Conservation (phyloP, 2,113 vertebrate genomes). For the Nannospalax galili region DNA sequence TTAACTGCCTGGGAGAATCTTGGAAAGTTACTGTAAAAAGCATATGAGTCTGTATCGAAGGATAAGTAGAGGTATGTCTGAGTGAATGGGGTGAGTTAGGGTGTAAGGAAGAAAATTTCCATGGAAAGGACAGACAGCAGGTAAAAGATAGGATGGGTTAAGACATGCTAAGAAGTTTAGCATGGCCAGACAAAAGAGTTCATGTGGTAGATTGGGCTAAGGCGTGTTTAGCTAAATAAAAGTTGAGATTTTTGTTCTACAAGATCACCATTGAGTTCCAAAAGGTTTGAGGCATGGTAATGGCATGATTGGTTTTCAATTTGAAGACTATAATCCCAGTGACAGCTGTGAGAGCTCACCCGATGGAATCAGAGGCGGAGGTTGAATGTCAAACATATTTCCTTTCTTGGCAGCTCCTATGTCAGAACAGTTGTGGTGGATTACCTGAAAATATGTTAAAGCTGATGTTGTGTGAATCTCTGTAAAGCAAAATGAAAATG, state of each 20-base stretch:
- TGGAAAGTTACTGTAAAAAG: background rate
- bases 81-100: too few species aligned
- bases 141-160: background rate
- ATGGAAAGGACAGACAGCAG: background rate
- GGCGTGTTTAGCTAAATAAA: background rate
- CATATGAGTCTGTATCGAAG: background rate
- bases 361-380: background rate
- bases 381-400: background rate
- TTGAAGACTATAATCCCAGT: background rate
- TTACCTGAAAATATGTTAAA: background rate
- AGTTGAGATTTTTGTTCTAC: background rate
- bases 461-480: background rate
- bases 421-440: background rate
- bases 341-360: background rate
- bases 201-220: background rate
- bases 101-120: background rate
- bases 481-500: constrained; percentile 17
- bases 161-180: background rate
- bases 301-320: background rate
- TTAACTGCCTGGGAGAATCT: background rate
- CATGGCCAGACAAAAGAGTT: background rate
- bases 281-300: background rate
- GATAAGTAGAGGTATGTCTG: background rate
- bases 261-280: background rate
- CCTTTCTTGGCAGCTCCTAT: background rate